Evolutionary conservation across 2,797 vertebrate genomes (phyloP).

Genomic region (Fratercula arctica): DNA sequence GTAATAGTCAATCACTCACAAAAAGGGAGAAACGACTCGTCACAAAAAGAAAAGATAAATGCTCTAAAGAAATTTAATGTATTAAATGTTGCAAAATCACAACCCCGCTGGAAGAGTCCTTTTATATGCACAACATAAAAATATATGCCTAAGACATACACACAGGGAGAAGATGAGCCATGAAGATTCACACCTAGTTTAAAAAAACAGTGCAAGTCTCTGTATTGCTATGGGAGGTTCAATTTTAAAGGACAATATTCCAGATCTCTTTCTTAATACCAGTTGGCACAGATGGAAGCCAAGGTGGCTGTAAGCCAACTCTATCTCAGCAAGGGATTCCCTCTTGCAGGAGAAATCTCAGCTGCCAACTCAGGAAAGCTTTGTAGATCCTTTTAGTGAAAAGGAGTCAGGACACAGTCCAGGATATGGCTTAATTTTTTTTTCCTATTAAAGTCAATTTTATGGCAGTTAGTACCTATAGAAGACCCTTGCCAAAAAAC

Average conservation of each 20-base stretch:
- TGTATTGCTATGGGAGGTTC: neutral
- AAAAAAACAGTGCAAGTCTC: neutral
- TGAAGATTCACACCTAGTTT: neutral
- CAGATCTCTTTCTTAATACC: neutral
- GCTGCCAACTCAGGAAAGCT: neutral
- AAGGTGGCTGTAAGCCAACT: neutral
- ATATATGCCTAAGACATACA: neutral
- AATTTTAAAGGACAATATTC: neutral
- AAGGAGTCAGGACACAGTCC: neutral
- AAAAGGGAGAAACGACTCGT: neutral
- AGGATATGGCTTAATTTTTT: neutral
- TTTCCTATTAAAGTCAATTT: neutral
- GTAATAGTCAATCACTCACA: neutral
- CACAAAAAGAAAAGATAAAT: neutral
- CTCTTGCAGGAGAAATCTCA: neutral
- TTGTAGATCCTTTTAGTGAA: neutral
- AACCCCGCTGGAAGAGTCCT: neutral
- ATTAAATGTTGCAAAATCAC: neutral
- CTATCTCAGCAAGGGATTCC: constrained; percentile 17
- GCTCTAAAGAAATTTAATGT: neutral
- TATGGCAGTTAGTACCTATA: neutral
- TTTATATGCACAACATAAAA: neutral
- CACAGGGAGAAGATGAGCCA: neutral
- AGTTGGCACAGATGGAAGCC: neutral
- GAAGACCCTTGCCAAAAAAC: neutral